Evolutionary conservation across 92 coral and sea anemone species (phyloP), one percentile per base, ranked within the genome.

Genomic region (Epizoanthus ramosus): DNA sequence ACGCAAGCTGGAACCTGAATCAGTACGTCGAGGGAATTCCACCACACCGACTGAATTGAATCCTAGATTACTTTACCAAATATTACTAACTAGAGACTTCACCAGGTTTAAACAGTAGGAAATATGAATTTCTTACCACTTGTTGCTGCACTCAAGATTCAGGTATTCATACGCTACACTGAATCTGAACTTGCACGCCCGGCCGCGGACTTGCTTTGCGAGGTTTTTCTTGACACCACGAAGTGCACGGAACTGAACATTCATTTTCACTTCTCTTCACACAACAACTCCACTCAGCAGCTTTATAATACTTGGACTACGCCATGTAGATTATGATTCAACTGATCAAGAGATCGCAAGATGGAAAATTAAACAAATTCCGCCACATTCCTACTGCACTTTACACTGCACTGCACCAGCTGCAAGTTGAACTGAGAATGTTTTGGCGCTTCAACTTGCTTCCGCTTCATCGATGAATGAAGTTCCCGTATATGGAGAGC

Each of bases 141-240:
- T 87, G 17, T 86, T 86, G 18, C 41, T 61, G 77, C 94, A 90
- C 59, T 90, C 90, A 41, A 96, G 79, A 83, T 94, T 96, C 73
- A 95, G 86, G 56, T 95, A 95, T 80, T 95, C 98, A 69, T 95
- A 95, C 17, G 98, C 87, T 45, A 95, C 92, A 18, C 95, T 90
- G 66, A 94, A 95, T 47, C 98, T 91, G 77, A 95, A 95, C 83
- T 95, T 95, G 75, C 95, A 94, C 33, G 98, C 98, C 23, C 84
- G 83, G 7, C 97, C 97, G 37, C 90, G 92, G 54, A 93, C 88
- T 24, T 93, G 94, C 80, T 81, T 93, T 6, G 93, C 85, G 65
- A 93, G 41, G 16, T 88, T 86, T 87, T 84, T 89, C 57, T 91
- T 89, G 24, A 93, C 94, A 5, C 94, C 92, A 31, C 89, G 84